Conservation (phyloP, 2,113 vertebrate genomes). For the Melanerpes aurifrons region DNA sequence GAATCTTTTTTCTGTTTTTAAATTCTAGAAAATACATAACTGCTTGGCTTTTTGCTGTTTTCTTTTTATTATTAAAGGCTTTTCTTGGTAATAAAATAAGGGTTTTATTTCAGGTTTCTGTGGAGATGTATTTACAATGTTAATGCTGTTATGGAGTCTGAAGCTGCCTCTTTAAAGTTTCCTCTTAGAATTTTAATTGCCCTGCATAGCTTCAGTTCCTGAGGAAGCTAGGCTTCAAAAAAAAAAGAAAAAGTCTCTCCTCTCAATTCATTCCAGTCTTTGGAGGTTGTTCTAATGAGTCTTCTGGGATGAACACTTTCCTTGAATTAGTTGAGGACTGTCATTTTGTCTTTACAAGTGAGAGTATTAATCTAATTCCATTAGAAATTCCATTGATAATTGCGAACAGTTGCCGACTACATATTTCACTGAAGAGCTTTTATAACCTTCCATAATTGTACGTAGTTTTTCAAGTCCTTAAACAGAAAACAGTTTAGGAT, state of each 20-base stretch:
- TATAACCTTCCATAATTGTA: not conserved
- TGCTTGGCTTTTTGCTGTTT: not conserved
- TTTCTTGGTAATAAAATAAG: not conserved
- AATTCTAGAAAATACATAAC: not conserved
- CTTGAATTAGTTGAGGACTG: not conserved
- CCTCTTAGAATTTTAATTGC: not conserved
- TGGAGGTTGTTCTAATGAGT: not conserved
- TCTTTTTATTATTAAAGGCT: not conserved
- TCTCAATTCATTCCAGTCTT: not conserved
- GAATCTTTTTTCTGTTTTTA: not conserved
- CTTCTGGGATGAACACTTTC: not conserved
- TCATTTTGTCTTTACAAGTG: not conserved
- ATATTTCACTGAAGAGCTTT: not conserved
- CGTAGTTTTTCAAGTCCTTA: not conserved
- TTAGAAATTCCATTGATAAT: not conserved
- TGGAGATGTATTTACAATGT: not conserved
- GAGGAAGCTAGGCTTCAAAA: not conserved
- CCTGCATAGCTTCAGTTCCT: not conserved
- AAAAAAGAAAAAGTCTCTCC: not conserved
- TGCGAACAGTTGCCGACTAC: not conserved
- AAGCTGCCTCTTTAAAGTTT: not conserved
- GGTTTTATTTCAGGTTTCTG: not conserved
- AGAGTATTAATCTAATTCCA: not conserved
- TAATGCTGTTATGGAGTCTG: accelerated
- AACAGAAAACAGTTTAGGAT: not conserved